Evolutionary conservation across 2,113 vertebrate species (phyloP).

Genomic region (Bolborhynchus lineola): DNA sequence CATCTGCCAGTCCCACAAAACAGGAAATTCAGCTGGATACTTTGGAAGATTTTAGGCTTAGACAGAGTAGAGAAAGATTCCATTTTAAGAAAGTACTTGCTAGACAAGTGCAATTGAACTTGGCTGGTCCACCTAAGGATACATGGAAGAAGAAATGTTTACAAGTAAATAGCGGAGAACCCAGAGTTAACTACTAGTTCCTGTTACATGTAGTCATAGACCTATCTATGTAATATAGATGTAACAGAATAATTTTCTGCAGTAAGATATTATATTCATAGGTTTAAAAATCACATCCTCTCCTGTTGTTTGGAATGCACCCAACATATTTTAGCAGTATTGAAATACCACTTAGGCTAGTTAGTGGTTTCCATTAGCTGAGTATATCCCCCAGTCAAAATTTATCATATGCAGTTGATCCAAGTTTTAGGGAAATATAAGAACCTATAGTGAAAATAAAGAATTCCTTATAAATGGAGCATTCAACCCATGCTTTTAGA

Average conservation of each 20-base stretch:
- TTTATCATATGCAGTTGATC: background rate
- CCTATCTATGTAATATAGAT: background rate
- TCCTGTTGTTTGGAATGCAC: background rate
- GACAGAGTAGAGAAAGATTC: background rate
- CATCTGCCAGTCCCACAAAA: background rate
- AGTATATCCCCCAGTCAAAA: background rate
- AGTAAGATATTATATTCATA: background rate
- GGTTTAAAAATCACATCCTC: background rate
- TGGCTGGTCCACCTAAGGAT: background rate
- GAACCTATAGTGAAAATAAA: background rate
- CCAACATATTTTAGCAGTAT: background rate
- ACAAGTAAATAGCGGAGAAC: background rate
- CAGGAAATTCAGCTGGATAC: background rate
- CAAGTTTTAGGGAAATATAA: background rate
- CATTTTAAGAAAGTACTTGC: background rate
- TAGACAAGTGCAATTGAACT: background rate
- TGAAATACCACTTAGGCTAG: background rate
- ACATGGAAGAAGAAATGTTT: background rate
- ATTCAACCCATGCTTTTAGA: background rate
- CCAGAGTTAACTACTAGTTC: background rate
- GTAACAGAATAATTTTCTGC: background rate
- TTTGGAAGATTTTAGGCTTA: background rate
- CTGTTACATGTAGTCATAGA: background rate
- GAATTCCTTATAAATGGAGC: background rate
- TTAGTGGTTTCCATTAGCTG: background rate